phyloP scores from a whole-genome alignment of 2,113 vertebrate genomes.

The Heterochromis multidens region DNA sequence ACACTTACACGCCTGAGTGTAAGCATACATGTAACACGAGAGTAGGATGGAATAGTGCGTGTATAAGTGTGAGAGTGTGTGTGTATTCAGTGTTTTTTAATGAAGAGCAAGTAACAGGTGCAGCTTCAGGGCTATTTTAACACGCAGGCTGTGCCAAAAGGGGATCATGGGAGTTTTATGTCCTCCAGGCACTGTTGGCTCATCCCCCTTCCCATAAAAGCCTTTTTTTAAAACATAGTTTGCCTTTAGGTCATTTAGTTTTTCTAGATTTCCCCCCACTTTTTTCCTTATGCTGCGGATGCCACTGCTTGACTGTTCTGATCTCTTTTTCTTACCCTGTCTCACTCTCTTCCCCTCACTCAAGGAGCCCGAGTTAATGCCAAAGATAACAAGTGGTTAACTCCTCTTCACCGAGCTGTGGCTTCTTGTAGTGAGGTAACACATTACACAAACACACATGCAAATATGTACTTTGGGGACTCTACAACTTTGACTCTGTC shows the following conservation, averaged over 20 bases:
- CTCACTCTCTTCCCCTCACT: background rate
- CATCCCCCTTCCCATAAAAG: background rate
- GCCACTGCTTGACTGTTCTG: background rate
- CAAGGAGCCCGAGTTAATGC: slow-evolving; percentile 98
- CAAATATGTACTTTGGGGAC: background rate
- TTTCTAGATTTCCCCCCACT: background rate
- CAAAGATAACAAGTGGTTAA: slow-evolving; percentile 99
- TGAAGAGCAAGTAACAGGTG: slow-evolving; percentile 59
- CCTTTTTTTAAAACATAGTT: background rate
- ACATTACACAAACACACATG: background rate
- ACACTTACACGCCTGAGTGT: background rate
- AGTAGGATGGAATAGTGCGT: background rate
- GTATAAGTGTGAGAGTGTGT: background rate
- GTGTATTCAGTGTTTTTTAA: slow-evolving; percentile 19
- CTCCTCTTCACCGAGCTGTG: slow-evolving; percentile 97
- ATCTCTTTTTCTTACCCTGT: background rate
- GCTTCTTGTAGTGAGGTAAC: slow-evolving; percentile 97
- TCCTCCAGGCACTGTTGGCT: background rate
- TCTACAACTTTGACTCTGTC: background rate
- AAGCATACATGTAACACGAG: background rate
- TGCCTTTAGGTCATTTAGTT: background rate
- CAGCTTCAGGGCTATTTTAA: slow-evolving; percentile 61
- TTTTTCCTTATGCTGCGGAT: background rate
- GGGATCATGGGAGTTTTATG: slow-evolving; percentile 17
- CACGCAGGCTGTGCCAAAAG: slow-evolving; percentile 13